Percentiles rank a stretch among this genome's conserved stretches.
Conservation (phyloP, 2,797 vertebrate genomes). For the Amniataba percoides region DNA sequence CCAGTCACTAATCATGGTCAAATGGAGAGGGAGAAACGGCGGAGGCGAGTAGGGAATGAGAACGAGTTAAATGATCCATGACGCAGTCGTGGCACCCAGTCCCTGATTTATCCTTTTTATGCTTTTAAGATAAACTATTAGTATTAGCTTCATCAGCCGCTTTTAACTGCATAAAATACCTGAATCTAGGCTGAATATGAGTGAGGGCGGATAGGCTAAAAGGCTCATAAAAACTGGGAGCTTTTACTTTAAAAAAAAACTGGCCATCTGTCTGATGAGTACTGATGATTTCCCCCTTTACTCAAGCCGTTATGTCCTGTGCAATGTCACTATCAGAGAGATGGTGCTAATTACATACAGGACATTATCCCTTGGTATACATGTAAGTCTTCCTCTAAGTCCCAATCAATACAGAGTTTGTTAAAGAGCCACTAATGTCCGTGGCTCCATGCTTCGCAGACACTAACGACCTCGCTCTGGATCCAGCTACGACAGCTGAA, state of each 20-base stretch:
- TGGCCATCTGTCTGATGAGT: conserved; percentile 18
- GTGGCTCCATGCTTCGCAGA: conserved; percentile 75
- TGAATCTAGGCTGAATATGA: conserved; percentile 47
- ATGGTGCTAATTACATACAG: conserved; percentile 78
- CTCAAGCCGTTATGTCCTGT: conserved; percentile 18
- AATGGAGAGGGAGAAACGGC: conserved; percentile 52
- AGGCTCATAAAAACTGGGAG: conserved; percentile 64
- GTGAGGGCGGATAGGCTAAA: conserved; percentile 61
- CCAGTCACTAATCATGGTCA: conserved; percentile 66
- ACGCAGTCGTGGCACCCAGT: conserved; percentile 45
- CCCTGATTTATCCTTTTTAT: conserved; percentile 69
- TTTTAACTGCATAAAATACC: conserved; percentile 58
- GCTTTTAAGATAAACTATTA: conserved; percentile 74
- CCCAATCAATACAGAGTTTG: conserved; percentile 83
- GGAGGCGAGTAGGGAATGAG: conserved; percentile 55
- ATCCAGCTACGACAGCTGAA: conserved; percentile 78
- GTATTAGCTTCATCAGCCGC: conserved; percentile 63
- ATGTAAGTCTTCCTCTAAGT: conserved; percentile 72
- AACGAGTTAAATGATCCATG: conserved; percentile 69
- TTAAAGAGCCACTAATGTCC: conserved; percentile 84
- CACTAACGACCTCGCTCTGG: conserved; percentile 75
- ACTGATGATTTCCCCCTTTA: conserved; percentile 25
- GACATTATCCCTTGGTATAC: conserved; percentile 70
- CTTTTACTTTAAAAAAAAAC: conserved; percentile 30
- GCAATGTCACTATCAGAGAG: conserved; percentile 55